Evolutionary conservation across 2,113 vertebrate species (phyloP), one percentile per base, ranked within the genome.

Genomic region (Pyxicephalus adspersus): DNA sequence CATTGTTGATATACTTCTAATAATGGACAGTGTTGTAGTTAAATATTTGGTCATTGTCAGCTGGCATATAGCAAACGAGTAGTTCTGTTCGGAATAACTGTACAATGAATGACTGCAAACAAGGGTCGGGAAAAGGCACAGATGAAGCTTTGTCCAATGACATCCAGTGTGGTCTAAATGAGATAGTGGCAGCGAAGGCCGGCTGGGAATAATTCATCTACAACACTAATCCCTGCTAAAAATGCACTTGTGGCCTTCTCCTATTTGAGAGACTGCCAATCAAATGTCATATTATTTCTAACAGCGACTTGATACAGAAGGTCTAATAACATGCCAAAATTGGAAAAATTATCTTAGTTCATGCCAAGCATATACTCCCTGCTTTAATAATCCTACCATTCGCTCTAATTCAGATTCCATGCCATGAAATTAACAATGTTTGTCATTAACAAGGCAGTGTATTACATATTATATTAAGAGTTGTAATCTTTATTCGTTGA

Each of bases 271-370:
- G n/a, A n/a, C 71, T 60, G 54, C 71, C 71, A 74, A 29, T 74
- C 71, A 74, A 55, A 73, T 26, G 60, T 60, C 71, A 31, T 74
- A 74, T 60, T 74, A 60, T 58, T 74, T 74, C 28, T 74, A 60
- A 74, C 58, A 74, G 28, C 60, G 71, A 31, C 54, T 61, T 60
- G 70, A 73, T 73, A 54, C 3, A 64, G 60, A 60, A 77, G 75
- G 50, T 77, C 61, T 54, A 74, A 9, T 74, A 55, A 74, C 31
- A n/a, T 65, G 61, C 60, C 38, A 65, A 28, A 65, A 74, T 23
- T 29, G 23, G 28, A 57, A 20, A 55, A 16, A 31, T 60, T 13
- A 74, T 74, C 71, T 58, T 29, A 34, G 8, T 22, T 28, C 28
- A 28, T 19, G 31, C 52, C 57, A n/a, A 73, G 17, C 22, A 54